A percentile compares a stretch with the other conserved stretches of the same genome.
Conservation (phyloP, 2,888 invertebrate genomes). For the Drosophila kuntzei region DNA sequence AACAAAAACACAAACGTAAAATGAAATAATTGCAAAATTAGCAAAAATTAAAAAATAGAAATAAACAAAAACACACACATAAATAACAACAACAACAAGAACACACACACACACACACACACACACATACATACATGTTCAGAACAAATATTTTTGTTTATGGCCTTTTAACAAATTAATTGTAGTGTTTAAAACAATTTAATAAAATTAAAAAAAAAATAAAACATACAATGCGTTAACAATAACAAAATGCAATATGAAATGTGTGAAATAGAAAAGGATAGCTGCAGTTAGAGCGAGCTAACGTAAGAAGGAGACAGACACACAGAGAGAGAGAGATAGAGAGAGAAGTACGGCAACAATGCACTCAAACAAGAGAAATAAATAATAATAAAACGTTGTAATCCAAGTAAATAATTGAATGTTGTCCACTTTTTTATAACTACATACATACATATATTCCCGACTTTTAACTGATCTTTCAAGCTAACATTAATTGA, state of each 20-base stretch:
- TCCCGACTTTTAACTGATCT: neutral
- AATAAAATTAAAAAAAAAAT: constrained; percentile 44
- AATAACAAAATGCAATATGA: constrained; percentile 9
- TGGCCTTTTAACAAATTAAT: constrained; percentile 72
- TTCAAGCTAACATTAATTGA: neutral
- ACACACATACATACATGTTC: constrained; percentile 19
- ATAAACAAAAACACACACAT: neutral
- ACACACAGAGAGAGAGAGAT: neutral
- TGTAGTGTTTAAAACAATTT: constrained; percentile 71
- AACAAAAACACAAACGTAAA: neutral
- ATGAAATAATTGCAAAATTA: constrained; percentile 24
- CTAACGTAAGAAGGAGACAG: neutral
- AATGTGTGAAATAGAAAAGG: constrained; percentile 7
- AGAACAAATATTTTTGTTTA: constrained; percentile 59
- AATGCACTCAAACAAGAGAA: constrained; percentile 7
- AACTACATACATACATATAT: neutral
- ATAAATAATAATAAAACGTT: constrained; percentile 17
- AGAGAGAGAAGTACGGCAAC: constrained; percentile 12
- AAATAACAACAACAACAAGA: constrained; percentile 7
- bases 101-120: constrained; percentile 5
- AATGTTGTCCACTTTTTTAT: neutral
- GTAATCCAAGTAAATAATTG: constrained; percentile 6
- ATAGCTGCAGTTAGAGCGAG: constrained; percentile 5
- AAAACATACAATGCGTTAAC: constrained; percentile 41
- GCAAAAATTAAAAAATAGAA: neutral